phyloP scores from a whole-genome alignment of 2,797 vertebrate species.

The Xenopus petersii region DNA sequence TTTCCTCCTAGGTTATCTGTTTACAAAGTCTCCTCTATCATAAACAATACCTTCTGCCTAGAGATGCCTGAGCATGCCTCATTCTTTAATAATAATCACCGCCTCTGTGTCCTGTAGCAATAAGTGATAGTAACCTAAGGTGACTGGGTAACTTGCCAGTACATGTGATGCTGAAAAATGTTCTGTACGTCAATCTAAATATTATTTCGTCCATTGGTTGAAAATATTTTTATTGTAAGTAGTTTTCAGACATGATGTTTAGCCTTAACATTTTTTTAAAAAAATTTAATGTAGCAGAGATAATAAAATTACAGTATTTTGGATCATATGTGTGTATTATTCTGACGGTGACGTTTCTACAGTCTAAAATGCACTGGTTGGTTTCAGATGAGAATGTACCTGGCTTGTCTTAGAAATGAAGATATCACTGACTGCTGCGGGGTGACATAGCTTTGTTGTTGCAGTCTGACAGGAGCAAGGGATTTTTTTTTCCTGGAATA shows the following conservation, averaged over 20 bases:
- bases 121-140: slow-evolving; percentile 18
- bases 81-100: slow-evolving; percentile 19
- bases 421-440: slow-evolving; percentile 17
- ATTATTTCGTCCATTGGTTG: too few species aligned
- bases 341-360: too few species aligned
- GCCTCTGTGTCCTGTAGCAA: slow-evolving; percentile 7
- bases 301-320: too few species aligned
- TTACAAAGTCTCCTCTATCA: background rate
- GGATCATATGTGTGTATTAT: too few species aligned
- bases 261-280: too few species aligned
- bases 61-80: slow-evolving; percentile 14
- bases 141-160: slow-evolving; percentile 1
- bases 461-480: slow-evolving; percentile 18
- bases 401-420: slow-evolving; percentile 14
- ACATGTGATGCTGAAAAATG: background rate
- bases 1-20: slow-evolving; percentile 3
- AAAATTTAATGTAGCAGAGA: too few species aligned
- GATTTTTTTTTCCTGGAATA: slow-evolving; percentile 10
- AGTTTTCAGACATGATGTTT: too few species aligned
- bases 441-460: slow-evolving; percentile 35
- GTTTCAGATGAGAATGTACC: too few species aligned
- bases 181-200: background rate
- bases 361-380: too few species aligned
- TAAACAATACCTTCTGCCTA: slow-evolving; percentile 3
- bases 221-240: too few species aligned